These are phyloP conservation scores for Goniozus legneri DNA, from an alignment of 1,140 invertebrate genomes.

Conservation along the genomic window DNA sequence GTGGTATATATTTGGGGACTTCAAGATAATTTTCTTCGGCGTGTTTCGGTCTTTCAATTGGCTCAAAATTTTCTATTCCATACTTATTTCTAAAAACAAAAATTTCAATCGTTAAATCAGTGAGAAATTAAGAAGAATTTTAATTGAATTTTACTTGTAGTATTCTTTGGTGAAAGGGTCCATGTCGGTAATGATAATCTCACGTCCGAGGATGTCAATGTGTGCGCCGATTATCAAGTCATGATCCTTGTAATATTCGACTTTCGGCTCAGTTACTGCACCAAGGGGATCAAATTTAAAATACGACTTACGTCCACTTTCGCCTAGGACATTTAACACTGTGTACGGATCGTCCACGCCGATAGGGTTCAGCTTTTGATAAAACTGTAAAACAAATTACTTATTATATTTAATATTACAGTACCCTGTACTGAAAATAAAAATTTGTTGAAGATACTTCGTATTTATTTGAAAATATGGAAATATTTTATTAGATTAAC, in stretches of 20 bases:
- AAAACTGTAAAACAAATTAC: too few species aligned
- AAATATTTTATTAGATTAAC: too few species aligned
- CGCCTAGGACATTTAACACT: constrained; percentile 70
- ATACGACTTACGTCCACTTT: constrained; percentile 56
- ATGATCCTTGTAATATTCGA: constrained; percentile 65
- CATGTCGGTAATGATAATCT: constrained; percentile 77
- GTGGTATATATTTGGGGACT: constrained; percentile 63
- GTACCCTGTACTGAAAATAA: too few species aligned
- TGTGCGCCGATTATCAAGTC: constrained; percentile 78
- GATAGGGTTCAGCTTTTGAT: constrained; percentile 54
- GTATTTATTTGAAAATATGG: too few species aligned
- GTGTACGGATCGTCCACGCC: constrained; percentile 62
- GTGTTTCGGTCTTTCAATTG: constrained; percentile 51
- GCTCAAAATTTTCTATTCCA: constrained; percentile 60
- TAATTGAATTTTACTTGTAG: constrained; percentile 64
- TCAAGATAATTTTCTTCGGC: constrained; percentile 42
- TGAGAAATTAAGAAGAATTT: not conserved
- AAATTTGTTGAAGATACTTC: too few species aligned
- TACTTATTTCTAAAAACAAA: constrained; percentile 30
- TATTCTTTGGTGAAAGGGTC: constrained; percentile 86
- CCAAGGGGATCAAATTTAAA: constrained; percentile 61
- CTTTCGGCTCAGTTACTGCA: constrained; percentile 39
- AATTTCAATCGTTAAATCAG: constrained; percentile 4
- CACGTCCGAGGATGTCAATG: constrained; percentile 75
- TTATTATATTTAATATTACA: too few species aligned